phyloP scores from a whole-genome alignment of 2,888 invertebrate species.

The Meiosimyza platycephala region DNA sequence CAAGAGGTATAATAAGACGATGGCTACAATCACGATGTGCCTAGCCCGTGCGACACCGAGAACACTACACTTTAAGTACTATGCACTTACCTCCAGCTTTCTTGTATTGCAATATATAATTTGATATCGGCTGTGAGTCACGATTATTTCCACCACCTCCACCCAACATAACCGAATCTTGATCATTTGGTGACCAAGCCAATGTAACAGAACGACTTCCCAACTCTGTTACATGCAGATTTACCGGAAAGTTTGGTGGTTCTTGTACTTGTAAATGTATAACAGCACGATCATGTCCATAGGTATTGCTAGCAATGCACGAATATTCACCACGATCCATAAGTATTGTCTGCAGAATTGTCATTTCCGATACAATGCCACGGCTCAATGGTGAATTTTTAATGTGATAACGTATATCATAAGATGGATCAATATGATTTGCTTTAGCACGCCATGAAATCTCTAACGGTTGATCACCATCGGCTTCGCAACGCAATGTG shows the following conservation, averaged over 20 bases:
- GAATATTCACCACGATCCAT: conserved; percentile 72
- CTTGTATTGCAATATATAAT: conserved; percentile 73
- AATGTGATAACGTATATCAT: conserved; percentile 68
- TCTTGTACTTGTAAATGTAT: conserved; percentile 70
- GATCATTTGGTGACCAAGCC: conserved; percentile 70
- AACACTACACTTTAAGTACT: too few relatives aligned
- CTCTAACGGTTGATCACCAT: conserved; percentile 70
- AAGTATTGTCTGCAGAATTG: conserved; percentile 70
- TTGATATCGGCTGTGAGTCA: conserved; percentile 69
- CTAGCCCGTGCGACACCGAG: too few relatives aligned
- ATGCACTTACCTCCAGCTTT: conserved; percentile 69
- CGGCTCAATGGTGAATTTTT: conserved; percentile 65
- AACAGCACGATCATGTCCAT: conserved; percentile 71
- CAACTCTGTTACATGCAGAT: conserved; percentile 70
- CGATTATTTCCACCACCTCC: conserved; percentile 55
- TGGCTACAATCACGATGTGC: too few relatives aligned
- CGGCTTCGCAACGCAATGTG: conserved; percentile 69
- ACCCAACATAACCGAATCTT: conserved; percentile 60
- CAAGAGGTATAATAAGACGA: too few relatives aligned
- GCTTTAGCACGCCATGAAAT: conserved; percentile 70
- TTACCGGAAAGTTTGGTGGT: conserved; percentile 73
- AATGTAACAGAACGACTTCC: conserved; percentile 71
- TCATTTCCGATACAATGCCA: conserved; percentile 70
- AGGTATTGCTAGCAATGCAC: conserved; percentile 73
- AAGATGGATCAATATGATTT: conserved; percentile 68